phyloP scores from a whole-genome alignment of 1,140 invertebrate species.

The Bradysia coprophila region DNA sequence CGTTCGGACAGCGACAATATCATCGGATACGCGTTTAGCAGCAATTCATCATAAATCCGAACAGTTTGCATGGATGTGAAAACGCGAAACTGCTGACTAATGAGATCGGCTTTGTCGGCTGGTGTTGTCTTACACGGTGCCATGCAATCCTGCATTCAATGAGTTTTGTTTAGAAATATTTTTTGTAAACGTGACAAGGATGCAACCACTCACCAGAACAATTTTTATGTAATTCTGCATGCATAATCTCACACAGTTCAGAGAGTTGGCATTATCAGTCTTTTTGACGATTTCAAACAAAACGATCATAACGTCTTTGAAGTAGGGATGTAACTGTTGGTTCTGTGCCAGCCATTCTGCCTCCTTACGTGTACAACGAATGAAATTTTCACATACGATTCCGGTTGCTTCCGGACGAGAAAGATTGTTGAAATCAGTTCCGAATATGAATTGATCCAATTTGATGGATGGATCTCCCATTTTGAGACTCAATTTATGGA shows the following conservation, averaged over 20 bases:
- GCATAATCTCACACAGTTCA: slow-evolving; percentile 1
- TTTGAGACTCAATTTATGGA: slow-evolving; percentile 7
- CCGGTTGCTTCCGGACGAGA: neutral
- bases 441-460: neutral
- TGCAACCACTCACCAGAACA: neutral
- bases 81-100: neutral
- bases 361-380: slow-evolving; percentile 9
- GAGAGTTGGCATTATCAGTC: slow-evolving; percentile 4
- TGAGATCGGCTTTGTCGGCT: neutral
- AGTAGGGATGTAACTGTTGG: slow-evolving; percentile 5
- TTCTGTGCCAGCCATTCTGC: slow-evolving; percentile 7
- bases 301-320: slow-evolving; percentile 6
- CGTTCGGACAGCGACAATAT: neutral
- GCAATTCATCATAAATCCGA: neutral
- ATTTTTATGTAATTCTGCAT: slow-evolving; percentile 3
- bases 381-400: slow-evolving; percentile 4
- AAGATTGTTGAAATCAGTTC: neutral
- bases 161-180: no score
- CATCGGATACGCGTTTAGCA: neutral
- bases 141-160: neutral
- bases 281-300: slow-evolving; percentile 6
- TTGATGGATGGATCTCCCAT: slow-evolving; percentile 3
- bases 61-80: neutral
- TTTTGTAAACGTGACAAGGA: no score
- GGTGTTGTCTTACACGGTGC: neutral